Evolutionary conservation across 2,797 vertebrate species (phyloP), one percentile per base, ranked within the genome.

Genomic region (Tenualosa ilisha): DNA sequence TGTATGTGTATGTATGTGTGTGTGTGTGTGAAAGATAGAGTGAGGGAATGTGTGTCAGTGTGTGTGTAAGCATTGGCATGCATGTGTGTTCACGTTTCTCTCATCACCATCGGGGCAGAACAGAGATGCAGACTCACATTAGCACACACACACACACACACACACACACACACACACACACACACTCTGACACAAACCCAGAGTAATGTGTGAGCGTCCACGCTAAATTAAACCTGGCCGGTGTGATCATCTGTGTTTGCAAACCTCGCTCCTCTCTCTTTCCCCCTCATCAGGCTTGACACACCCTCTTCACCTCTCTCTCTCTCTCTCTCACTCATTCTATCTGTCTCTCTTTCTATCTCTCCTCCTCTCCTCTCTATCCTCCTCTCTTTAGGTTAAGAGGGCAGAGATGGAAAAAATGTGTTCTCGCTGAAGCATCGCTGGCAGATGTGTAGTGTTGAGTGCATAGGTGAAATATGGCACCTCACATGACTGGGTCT

Each of bases 201-300:
- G 63, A 49, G 54, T 37, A 51, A 68, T 84, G 65, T 68, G 81
- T 86, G 46, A 82, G 85, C 83, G 43, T 84, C 20, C 59, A 81
- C 75, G 53, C 61, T 79, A 86, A 82, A 85, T 85, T 63, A 85
- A 87, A 86, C 40, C 81, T 75, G 40, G 49, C 26, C 11, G 49
- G 82, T 83, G 82, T 84, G 83, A 37, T 75, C 68, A 75, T 75
- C 68, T 75, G 68, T 75, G 68, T 75, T 75, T 75, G 68, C 68
- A 75, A 75, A 75, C 68, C 31, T 31, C 31, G 17, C 92, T 92
- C 68, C 13, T 40, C 68, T 75, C 65, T 75, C 31, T 40, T 75
- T 75, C 68, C 68, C 91, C 90, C 91, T 91, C 90, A 91, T 88
- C 83, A 88, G 87, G 90, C 89, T 90, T 88, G 17, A 53, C 37